Evolutionary conservation across 2,797 vertebrate genomes (phyloP).

Genomic region (Sternotherus odoratus): DNA sequence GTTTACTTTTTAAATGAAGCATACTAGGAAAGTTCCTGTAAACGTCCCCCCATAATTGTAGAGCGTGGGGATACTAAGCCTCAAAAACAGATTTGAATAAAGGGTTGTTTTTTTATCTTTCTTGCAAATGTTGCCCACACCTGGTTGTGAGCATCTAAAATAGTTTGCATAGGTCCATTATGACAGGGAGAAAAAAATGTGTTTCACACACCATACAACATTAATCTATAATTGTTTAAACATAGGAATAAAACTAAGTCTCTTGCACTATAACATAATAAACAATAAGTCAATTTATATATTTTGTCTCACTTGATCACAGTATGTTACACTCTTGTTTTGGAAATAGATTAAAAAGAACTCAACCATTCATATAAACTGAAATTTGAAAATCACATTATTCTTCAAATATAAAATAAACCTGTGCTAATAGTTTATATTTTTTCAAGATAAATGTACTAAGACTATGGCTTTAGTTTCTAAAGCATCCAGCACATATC

Average conservation of each 20-base stretch:
- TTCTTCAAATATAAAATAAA: not conserved
- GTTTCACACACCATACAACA: not conserved
- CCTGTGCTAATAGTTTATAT: not conserved
- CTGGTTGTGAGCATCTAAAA: not conserved
- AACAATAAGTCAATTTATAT: not conserved
- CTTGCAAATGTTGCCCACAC: not conserved
- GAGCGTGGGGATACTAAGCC: constrained; percentile 8
- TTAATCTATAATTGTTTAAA: not conserved
- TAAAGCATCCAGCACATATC: not conserved
- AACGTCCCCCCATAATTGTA: not conserved
- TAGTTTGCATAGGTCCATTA: not conserved
- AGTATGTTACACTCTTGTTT: not conserved
- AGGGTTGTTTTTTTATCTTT: constrained; percentile 9
- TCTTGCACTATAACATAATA: not conserved
- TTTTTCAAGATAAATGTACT: not conserved
- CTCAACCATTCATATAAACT: not conserved
- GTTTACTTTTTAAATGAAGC: constrained; percentile 3
- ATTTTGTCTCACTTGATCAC: not conserved
- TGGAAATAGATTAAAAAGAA: not conserved
- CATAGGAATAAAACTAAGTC: not conserved
- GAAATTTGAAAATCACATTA: not conserved
- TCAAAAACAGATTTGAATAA: constrained; percentile 20
- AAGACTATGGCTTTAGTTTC: not conserved
- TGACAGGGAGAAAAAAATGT: not conserved
- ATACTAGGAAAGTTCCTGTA: not conserved